Conservation (phyloP, 2,113 vertebrate genomes). For the Piprites chloris region DNA sequence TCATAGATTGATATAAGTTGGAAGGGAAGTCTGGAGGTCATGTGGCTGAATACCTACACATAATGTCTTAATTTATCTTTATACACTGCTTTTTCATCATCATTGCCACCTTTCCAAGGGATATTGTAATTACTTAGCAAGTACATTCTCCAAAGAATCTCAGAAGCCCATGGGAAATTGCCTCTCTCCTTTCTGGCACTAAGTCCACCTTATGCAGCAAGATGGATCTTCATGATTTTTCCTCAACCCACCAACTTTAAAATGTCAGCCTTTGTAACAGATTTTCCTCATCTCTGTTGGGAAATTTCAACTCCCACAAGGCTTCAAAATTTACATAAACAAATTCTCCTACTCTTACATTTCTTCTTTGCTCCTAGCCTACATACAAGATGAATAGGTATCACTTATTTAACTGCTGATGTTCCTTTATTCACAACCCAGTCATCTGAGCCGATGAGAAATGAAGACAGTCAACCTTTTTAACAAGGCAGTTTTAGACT, state of each 20-base stretch:
- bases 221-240: slow-evolving; percentile 17
- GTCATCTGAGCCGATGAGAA: not conserved
- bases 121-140: not conserved
- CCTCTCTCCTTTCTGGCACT: slow-evolving; percentile 1
- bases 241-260: slow-evolving; percentile 5
- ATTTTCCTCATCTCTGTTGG: slow-evolving; percentile 39
- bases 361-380: not conserved
- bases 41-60: not conserved
- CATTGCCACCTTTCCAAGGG: not conserved
- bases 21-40: not conserved
- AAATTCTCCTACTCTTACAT: slow-evolving; percentile 18
- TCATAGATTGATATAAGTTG: not conserved
- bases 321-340: slow-evolving; percentile 38
- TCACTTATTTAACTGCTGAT: not conserved
- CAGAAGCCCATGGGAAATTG: not conserved
- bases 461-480: not conserved
- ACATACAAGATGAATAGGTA: not conserved
- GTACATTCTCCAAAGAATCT: not conserved
- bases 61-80: not conserved
- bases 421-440: not conserved
- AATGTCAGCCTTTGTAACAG: slow-evolving; percentile 48
- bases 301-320: slow-evolving; percentile 34
- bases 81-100: not conserved
- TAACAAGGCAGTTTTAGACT: not conserved
- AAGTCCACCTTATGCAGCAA: not conserved